Base-by-base conservation (phyloP, 2,888 invertebrate species). In the Pachliopta kotzebuea region DNA sequence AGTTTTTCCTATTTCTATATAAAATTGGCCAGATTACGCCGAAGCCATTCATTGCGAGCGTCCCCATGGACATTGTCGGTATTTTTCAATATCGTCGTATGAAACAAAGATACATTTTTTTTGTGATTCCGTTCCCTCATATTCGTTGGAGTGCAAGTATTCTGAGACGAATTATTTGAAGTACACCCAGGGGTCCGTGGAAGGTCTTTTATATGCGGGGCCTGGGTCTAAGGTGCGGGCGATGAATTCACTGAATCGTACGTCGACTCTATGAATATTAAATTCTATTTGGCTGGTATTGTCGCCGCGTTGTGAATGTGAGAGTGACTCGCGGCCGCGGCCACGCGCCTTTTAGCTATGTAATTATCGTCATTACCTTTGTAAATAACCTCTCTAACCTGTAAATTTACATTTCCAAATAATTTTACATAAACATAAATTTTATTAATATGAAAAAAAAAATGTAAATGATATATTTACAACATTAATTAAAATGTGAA, bases 181-280 rank as follows among this genome's bases (percentile, higher is more conserved):
- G 85, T 84, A 84, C 81, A 84, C 83, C 82, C 81, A 78, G 84
- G 85, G 83, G 84, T 79, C 83, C 81, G 74, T 79, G 84, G 78
- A 84, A 86, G 85, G 85, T 85, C 85, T 85, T 89, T 89, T 86
- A 86, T 88, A 88, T 89, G 86, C 86, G 84, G 79, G 78, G 77
- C 87, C 81, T 77, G 84, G 84, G 86, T 85, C 85, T 81, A 84
- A 88, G 90, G 89, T 86, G 88, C 84, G 86, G 84, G 78, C 87
- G 81, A 86, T 86, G 89, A 85, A 87, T 90, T 91, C 90, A 88
- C 82, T 88, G 89, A 90, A 89, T 90, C 85, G 88, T 86, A 88
- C 83, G 87, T 83, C 84, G 83, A 79, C 84, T 87, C 90, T 88
- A 90, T 90, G 89, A 90, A 90, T 90, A 89, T 89, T 89, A 90